Percentiles rank a stretch among this genome's conserved stretches.
These are phyloP conservation scores for Cherax destructor DNA, from an alignment of 1,140 invertebrate genomes.

Conservation along the genomic window DNA sequence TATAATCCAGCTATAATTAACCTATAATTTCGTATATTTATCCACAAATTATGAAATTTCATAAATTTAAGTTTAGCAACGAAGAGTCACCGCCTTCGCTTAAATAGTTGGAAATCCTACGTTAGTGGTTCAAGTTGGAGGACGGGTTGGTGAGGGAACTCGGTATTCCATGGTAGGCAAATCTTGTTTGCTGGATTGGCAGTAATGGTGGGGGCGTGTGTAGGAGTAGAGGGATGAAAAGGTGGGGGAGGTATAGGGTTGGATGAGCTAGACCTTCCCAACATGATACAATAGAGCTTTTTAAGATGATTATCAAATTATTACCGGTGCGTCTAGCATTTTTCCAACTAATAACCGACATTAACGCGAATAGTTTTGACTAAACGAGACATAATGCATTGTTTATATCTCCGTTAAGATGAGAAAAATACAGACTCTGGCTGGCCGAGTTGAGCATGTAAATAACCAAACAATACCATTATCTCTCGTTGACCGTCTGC, in stretches of 20 bases:
- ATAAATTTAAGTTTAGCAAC: no score
- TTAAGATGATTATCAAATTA: slow-evolving; percentile 30
- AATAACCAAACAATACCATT: slow-evolving; percentile 29
- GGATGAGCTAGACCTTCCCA: slow-evolving; percentile 3
- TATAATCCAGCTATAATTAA: no score
- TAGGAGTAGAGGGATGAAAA: background rate
- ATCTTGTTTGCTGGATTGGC: background rate
- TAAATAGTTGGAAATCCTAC: no score
- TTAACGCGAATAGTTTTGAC: slow-evolving; percentile 41
- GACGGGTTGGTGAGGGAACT: background rate
- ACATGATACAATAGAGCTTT: slow-evolving; percentile 2
- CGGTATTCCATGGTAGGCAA: background rate
- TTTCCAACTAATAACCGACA: slow-evolving; percentile 16
- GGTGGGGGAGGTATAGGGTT: background rate
- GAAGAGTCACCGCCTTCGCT: no score
- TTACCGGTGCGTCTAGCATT: slow-evolving; percentile 1
- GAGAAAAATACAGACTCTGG: slow-evolving; percentile 18
- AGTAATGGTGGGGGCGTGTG: background rate
- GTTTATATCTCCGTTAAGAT: slow-evolving; percentile 33
- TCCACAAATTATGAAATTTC: no score
- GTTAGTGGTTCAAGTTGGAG: background rate
- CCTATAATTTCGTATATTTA: no score
- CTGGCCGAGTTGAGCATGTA: slow-evolving; percentile 5
- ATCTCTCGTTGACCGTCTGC: background rate
- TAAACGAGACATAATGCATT: slow-evolving; percentile 37